Conservation (phyloP, 1,140 invertebrate genomes). For the Arion vulgaris region DNA sequence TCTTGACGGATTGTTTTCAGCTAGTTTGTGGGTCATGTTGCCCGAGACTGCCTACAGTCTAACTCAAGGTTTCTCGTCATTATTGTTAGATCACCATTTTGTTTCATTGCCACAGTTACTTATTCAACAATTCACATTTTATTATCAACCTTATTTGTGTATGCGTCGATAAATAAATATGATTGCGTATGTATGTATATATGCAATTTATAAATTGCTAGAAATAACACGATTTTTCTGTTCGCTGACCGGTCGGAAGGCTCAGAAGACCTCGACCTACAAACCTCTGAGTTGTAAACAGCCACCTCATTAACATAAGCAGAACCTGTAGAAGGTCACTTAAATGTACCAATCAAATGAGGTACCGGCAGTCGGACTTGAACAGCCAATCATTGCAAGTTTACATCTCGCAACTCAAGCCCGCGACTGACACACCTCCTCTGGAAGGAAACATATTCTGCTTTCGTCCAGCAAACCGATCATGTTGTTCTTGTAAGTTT, state of each 20-base stretch:
- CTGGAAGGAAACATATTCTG: conserved; percentile 11
- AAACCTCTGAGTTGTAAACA: conserved; percentile 39
- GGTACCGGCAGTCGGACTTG: neutral
- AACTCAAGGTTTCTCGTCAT: too few relatives aligned
- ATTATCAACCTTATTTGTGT: too few relatives aligned
- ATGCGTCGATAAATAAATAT: neutral
- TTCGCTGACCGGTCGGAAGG: neutral
- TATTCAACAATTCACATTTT: too few relatives aligned
- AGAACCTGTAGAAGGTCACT: conserved; percentile 19
- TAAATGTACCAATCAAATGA: conserved; percentile 2
- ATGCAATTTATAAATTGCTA: neutral
- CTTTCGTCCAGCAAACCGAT: neutral
- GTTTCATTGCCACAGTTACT: too few relatives aligned
- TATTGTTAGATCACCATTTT: too few relatives aligned
- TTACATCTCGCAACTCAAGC: conserved; percentile 22
- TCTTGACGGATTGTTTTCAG: too few relatives aligned
- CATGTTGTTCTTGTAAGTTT: neutral
- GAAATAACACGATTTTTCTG: neutral
- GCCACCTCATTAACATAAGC: conserved; percentile 11
- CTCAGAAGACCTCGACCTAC: conserved; percentile 38
- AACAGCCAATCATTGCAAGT: conserved; percentile 17
- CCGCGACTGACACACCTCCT: conserved; percentile 40
- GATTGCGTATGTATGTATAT: neutral
- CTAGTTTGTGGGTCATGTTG: too few relatives aligned
- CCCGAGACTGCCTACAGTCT: too few relatives aligned